Base-by-base conservation (phyloP, 2,888 invertebrate species). In the Tenthredo mesomela region DNA sequence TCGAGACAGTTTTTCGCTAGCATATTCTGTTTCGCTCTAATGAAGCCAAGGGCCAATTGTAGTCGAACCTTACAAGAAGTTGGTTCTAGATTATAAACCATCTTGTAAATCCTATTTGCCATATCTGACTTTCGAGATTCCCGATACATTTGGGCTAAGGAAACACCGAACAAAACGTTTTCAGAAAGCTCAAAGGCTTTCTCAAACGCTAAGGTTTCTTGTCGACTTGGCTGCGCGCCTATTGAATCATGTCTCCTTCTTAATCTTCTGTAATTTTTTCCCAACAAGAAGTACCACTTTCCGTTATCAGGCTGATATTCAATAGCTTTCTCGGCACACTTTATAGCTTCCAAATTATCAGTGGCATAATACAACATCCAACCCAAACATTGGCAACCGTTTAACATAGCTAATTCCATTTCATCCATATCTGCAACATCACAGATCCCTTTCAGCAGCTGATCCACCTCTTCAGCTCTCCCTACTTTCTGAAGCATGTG, bases 1-100 rank as follows among this genome's bases (percentile, higher is more conserved):
- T 80, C 80, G 1, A 80, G 61, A 61, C 80, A 80, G 12, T 58
- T 10, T 80, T 80, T 80, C 3, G 80, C 80, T 9, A 61, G 33
- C 58, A 0, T 9, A 61, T 10, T 6, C 21, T 80, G 7, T 33
- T 25, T 33, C 3, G 37, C 33, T 61, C 80, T 9, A 10, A 80
- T 80, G 15, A 80, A 80, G n/a, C 80, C 80, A 43, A 80, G 80
- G 7, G 80, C 80, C 15, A 80, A 43, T 65, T 61, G 80, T 21
- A 80, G 61, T 18, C 21, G 61, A 3, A 80, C 80, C 21, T 58
- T 80, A 18, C 61, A 61, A 2, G 25, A 80, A 40, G 37, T 80
- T 61, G 80, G 80, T 6, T 80, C 0, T 18, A 65, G 43, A 40
- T 58, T 40, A 61, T 61, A 80, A 0, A 80, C 61, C 21, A 18